Conservation (phyloP, 2,888 invertebrate genomes). For the Scelioninae gen. 1 region DNA sequence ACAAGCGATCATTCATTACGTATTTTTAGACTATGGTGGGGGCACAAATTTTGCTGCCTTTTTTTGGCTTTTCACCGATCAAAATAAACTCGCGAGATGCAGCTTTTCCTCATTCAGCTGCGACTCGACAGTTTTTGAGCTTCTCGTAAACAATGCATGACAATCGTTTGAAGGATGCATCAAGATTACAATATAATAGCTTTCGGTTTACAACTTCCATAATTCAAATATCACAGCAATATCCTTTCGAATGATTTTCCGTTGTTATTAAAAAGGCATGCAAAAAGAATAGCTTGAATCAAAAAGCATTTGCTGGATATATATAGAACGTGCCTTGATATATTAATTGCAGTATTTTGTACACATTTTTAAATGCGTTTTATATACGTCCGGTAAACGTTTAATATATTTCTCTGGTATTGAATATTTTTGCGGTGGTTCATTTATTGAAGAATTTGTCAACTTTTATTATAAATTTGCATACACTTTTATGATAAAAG, state of each 20-base stretch:
- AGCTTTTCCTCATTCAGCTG: slow-evolving; percentile 58
- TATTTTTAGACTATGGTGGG: slow-evolving; percentile 59
- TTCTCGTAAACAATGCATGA: slow-evolving; percentile 63
- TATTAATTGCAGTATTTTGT: too few species aligned
- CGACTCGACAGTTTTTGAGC: slow-evolving; percentile 64
- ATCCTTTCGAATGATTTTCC: slow-evolving; percentile 54
- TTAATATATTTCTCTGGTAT: too few species aligned
- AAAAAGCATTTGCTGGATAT: slow-evolving; percentile 17
- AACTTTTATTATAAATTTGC: too few species aligned
- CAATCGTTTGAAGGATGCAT: slow-evolving; percentile 63
- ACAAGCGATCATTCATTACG: slow-evolving; percentile 69
- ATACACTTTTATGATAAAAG: too few species aligned
- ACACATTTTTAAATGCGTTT: too few species aligned
- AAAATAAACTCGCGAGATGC: slow-evolving; percentile 61
- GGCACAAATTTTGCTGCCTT: slow-evolving; percentile 40
- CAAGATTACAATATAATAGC: slow-evolving; percentile 68
- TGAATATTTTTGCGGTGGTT: too few species aligned
- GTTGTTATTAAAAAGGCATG: slow-evolving; percentile 51
- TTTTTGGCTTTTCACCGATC: slow-evolving; percentile 64
- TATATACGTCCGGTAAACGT: too few species aligned
- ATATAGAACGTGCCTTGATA: too few species aligned
- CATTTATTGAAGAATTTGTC: too few species aligned
- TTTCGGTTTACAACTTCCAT: slow-evolving; percentile 63
- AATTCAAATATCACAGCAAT: slow-evolving; percentile 61
- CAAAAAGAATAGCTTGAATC: not conserved